Base-by-base conservation (phyloP, 2,888 invertebrate genomes). In the Chaitophorus viminalis region DNA sequence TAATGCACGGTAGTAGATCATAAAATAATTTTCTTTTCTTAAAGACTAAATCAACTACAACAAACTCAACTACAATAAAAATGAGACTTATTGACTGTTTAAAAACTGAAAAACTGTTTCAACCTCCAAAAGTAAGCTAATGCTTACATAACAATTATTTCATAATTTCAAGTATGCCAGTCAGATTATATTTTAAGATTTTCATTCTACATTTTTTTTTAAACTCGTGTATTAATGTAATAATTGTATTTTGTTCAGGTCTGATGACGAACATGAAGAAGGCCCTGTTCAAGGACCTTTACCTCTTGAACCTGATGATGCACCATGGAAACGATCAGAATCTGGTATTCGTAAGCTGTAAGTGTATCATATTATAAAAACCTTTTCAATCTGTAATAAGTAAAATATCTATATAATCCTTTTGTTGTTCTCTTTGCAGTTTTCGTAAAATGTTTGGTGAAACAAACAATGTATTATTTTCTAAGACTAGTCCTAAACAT, bases 251-350 rank as follows among this genome's bases (percentile, higher is more conserved):
- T 76, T 88, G 52, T 52, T 36, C 3, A 90, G 89, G 70, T 89
- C 89, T 6, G 89, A 89, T 6, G 84, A 89, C 9, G 89, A 92
- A 76, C 95, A 95, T 75, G 95, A 96, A 89, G 98, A 98, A 91
- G 94, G 96, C 25, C 97, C 98, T 1, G 99, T 99, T 0, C 98
- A 99, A 92, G 99, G 99, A 6, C 99, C 99, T 1, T 93, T 99
- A 90, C 99, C 99, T 46, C 95, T 95, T 85, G 99, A 99, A 92
- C 99, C 99, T 0, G 97, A 98, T 91, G 99, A 99, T 92, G 99
- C 99, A 89, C 98, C 98, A 0, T 98, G 97, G 96, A 97, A 97
- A 92, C 94, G 94, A 91, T 91, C 92, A 88, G 93, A 94, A 65
- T 96, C 97, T 89, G 97, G 97, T 75, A 97, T 97, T 91, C 94